These are phyloP conservation scores for Pelodytes ibericus DNA, from an alignment of 2,797 vertebrate species.

Conservation along the genomic window DNA sequence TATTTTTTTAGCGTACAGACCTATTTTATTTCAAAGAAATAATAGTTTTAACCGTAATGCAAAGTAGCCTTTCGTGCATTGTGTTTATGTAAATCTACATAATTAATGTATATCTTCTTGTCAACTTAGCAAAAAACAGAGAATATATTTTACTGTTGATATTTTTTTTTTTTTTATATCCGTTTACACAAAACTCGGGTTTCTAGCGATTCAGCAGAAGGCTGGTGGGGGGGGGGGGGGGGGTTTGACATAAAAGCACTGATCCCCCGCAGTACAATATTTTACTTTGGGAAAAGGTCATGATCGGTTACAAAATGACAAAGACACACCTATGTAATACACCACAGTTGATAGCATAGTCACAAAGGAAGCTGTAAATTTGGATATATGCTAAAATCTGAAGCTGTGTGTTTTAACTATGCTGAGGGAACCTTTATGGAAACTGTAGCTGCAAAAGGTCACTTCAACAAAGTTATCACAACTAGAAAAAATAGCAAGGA, in stretches of 20 bases:
- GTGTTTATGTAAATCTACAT: slow-evolving; percentile 22
- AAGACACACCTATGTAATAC: slow-evolving; percentile 58
- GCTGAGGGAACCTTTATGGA: slow-evolving; percentile 30
- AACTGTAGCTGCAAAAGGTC: background rate
- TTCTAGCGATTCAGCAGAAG: slow-evolving; percentile 51
- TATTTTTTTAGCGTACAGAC: background rate
- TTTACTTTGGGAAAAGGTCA: slow-evolving; percentile 41
- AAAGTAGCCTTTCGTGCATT: slow-evolving; percentile 5
- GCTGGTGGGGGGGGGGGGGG: too few species aligned
- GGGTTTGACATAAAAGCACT: slow-evolving; percentile 13
- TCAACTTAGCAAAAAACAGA: slow-evolving; percentile 50
- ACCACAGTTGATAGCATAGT: slow-evolving; percentile 52
- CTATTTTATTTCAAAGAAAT: slow-evolving; percentile 1
- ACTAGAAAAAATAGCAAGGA: background rate
- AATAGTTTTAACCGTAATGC: slow-evolving; percentile 1
- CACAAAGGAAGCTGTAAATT: slow-evolving; percentile 57
- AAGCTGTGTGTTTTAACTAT: slow-evolving; percentile 54
- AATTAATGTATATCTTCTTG: slow-evolving; percentile 47
- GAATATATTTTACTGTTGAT: slow-evolving; percentile 52
- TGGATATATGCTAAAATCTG: slow-evolving; percentile 57
- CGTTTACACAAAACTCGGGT: slow-evolving; percentile 12
- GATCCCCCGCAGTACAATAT: slow-evolving; percentile 47
- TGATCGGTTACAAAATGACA: slow-evolving; percentile 41
- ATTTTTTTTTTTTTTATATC: slow-evolving; percentile 29
- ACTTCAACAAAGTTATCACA: background rate